Conservation (phyloP, 2,113 vertebrate genomes). For the Myxocyprinus asiaticus region DNA sequence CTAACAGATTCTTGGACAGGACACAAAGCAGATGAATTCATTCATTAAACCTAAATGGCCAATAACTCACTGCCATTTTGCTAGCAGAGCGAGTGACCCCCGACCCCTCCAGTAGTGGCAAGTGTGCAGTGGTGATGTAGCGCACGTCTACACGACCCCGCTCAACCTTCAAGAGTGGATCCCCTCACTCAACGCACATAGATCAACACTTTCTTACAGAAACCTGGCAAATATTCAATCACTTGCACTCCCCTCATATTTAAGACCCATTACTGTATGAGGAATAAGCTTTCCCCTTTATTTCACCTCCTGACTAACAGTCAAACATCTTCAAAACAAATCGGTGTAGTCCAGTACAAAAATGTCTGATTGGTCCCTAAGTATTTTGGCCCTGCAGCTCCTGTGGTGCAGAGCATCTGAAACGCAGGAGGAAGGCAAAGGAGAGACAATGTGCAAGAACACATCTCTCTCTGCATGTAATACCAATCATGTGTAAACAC, state of each 20-base stretch:
- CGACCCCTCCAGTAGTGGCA: constrained; percentile 43
- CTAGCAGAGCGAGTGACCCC: constrained; percentile 25
- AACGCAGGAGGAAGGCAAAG: constrained; percentile 3
- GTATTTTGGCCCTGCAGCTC: not conserved
- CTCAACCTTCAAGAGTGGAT: not conserved
- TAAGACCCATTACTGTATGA: not conserved
- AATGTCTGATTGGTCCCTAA: not conserved
- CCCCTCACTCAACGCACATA: not conserved
- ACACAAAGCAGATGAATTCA: constrained; percentile 47
- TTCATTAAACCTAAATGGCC: constrained; percentile 40
- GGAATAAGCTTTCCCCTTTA: no score
- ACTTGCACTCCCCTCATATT: not conserved
- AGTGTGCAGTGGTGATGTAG: not conserved
- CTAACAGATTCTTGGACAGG: constrained; percentile 34
- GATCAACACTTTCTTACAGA: not conserved
- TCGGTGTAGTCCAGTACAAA: not conserved
- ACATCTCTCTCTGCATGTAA: constrained; percentile 3
- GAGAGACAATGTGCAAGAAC: not conserved
- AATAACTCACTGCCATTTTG: constrained; percentile 41
- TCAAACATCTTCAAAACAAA: constrained; percentile 1
- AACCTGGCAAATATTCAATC: not conserved
- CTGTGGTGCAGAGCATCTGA: not conserved
- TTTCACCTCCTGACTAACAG: not conserved
- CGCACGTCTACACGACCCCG: constrained; percentile 14
- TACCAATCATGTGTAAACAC: constrained; percentile 34